Percentiles rank a stretch among this genome's conserved stretches.
These are phyloP conservation scores for Gouania willdenowi DNA, from an alignment of 2,797 vertebrate genomes.

Conservation along the genomic window DNA sequence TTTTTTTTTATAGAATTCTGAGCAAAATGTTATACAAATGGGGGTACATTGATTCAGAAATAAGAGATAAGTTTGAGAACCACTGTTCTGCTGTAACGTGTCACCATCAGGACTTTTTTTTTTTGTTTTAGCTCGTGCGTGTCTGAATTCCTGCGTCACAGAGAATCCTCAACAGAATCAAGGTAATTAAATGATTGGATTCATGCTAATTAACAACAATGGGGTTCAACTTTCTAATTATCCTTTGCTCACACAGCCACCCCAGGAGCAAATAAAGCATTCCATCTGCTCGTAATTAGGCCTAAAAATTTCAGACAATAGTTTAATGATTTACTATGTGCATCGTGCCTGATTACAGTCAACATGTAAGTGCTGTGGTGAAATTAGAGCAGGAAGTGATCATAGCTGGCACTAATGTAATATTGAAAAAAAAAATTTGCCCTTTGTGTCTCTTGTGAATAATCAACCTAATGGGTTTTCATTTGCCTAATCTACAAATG, in stretches of 20 bases:
- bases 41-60: too few species aligned
- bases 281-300: slow-evolving; percentile 99
- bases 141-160: slow-evolving; percentile 66
- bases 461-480: slow-evolving; percentile 90
- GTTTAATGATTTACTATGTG: slow-evolving; percentile 97
- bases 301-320: slow-evolving; percentile 98
- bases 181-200: slow-evolving; percentile 99
- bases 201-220: slow-evolving; percentile 99
- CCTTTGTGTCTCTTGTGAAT: slow-evolving; percentile 85
- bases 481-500: slow-evolving; percentile 99
- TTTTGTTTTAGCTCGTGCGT: slow-evolving; percentile 47
- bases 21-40: too few species aligned
- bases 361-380: slow-evolving; percentile 46
- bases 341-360: slow-evolving; percentile 91
- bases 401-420: slow-evolving; percentile 26
- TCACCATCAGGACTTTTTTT: too few species aligned
- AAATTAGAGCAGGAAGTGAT: slow-evolving; percentile 65
- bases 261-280: slow-evolving; percentile 99
- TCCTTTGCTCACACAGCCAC: slow-evolving; percentile 98
- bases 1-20: too few species aligned
- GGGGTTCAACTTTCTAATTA: slow-evolving; percentile 99
- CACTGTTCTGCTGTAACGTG: slow-evolving; percentile 48
- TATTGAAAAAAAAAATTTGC: slow-evolving; percentile 68
- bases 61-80: too few species aligned
- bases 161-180: slow-evolving; percentile 86